phyloP scores from a whole-genome alignment of 1,140 invertebrate species.

The Drosophila mayri region DNA sequence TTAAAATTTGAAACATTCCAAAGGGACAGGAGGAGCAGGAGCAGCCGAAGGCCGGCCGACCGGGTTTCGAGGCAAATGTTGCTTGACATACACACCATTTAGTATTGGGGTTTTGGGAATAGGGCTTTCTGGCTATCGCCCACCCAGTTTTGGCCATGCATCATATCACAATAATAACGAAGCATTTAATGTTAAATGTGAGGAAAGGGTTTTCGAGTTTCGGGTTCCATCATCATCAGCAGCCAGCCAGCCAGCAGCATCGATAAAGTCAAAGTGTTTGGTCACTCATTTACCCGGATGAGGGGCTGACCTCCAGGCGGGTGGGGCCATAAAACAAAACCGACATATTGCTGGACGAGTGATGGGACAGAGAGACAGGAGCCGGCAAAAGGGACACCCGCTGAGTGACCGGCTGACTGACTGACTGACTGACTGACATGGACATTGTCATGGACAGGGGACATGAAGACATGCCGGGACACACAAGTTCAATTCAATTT shows the following conservation, averaged over 20 bases:
- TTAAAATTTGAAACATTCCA: constrained; percentile 75
- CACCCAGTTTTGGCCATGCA: constrained; percentile 41
- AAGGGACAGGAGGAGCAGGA: constrained; percentile 17
- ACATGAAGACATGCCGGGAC: constrained; percentile 58
- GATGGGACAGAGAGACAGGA: neutral
- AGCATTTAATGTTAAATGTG: constrained; percentile 80
- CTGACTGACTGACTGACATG: constrained; percentile 30
- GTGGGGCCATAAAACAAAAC: constrained; percentile 61
- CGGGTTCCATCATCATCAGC: constrained; percentile 43
- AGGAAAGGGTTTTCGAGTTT: constrained; percentile 54
- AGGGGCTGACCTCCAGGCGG: constrained; percentile 44
- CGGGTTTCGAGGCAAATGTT: constrained; percentile 57
- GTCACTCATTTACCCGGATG: constrained; percentile 56
- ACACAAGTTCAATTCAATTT: constrained; percentile 81
- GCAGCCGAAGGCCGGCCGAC: constrained; percentile 9
- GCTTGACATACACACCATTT: constrained; percentile 54
- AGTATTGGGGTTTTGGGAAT: constrained; percentile 13
- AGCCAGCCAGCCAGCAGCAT: constrained; percentile 24
- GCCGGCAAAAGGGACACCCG: constrained; percentile 32
- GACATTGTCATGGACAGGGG: constrained; percentile 35
- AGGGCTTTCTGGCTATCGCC: constrained; percentile 6
- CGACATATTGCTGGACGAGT: constrained; percentile 39
- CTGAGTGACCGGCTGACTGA: constrained; percentile 44
- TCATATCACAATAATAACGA: constrained; percentile 80
- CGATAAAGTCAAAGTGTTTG: constrained; percentile 73